Conservation (phyloP, 2,797 vertebrate genomes). For the Poeciliopsis turneri region DNA sequence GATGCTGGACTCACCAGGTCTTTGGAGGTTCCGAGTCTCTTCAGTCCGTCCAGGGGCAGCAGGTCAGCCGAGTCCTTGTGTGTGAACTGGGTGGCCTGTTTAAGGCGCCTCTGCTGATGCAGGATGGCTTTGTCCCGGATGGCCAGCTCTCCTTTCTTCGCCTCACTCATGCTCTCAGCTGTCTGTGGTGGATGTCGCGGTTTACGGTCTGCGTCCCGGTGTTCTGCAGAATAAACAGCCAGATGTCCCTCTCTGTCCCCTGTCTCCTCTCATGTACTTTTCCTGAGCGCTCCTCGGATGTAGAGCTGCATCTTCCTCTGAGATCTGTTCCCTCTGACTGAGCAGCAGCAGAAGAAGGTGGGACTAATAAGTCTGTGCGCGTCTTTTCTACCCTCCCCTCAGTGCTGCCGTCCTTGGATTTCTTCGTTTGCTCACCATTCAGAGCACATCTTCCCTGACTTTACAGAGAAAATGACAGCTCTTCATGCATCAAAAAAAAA, state of each 20-base stretch:
- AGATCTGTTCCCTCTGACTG: constrained; percentile 37
- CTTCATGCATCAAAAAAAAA: neutral
- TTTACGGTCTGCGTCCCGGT: constrained; percentile 2
- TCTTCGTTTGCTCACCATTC: constrained; percentile 45
- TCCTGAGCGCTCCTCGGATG: constrained; percentile 50
- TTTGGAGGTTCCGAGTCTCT: constrained; percentile 93
- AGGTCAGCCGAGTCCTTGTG: constrained; percentile 98
- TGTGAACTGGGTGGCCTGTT: constrained; percentile 93
- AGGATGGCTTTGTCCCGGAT: constrained; percentile 89
- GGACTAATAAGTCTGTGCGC: constrained; percentile 43
- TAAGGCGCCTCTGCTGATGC: constrained; percentile 92
- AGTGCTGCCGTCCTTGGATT: constrained; percentile 54
- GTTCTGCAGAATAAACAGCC: constrained; percentile 20
- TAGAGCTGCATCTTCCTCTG: constrained; percentile 56
- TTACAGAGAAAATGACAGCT: neutral
- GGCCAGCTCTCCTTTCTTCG: constrained; percentile 83
- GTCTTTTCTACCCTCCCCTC: constrained; percentile 57
- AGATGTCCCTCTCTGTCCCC: constrained; percentile 13
- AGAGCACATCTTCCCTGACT: constrained; percentile 35
- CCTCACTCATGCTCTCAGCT: constrained; percentile 77
- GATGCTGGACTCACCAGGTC: constrained; percentile 89
- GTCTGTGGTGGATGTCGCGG: constrained; percentile 23
- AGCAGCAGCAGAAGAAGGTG: constrained; percentile 42
- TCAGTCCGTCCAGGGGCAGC: constrained; percentile 94
- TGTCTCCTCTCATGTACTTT: constrained; percentile 43